Evolutionary conservation across 2,888 invertebrate genomes (phyloP).

Genomic region (Bimastos eiseni): DNA sequence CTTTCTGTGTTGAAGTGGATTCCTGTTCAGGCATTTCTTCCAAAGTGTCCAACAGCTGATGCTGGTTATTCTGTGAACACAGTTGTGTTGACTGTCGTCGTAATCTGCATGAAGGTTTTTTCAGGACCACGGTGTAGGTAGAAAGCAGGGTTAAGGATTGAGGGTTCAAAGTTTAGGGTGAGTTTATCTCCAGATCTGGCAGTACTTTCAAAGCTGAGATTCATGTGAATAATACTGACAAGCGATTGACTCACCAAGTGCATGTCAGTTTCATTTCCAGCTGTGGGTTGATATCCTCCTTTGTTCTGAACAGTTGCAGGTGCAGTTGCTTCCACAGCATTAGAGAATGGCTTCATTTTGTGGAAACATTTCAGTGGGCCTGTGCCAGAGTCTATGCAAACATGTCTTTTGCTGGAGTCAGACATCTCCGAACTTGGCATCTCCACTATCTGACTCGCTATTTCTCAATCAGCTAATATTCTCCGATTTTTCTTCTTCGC

Average conservation of each 20-base stretch:
- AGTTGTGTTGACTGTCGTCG: conserved; percentile 7
- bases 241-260: neutral
- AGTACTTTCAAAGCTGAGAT: neutral
- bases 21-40: neutral
- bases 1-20: neutral
- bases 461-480: conserved; percentile 1
- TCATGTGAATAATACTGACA: neutral
- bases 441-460: neutral
- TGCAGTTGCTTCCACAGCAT: neutral
- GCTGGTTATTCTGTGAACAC: neutral
- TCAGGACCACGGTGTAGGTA: neutral
- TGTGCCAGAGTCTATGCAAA: neutral
- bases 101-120: neutral
- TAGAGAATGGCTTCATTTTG: neutral
- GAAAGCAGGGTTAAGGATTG: neutral
- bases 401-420: neutral
- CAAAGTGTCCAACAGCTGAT: neutral
- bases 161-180: neutral
- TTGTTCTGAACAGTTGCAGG: neutral
- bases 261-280: neutral
- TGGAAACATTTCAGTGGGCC: neutral
- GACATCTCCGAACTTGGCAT: neutral
- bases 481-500: neutral
- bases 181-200: neutral
- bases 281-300: neutral